These are phyloP conservation scores for Ernsta delagoae DNA, from an alignment of 2,888 invertebrate genomes.

Conservation along the genomic window DNA sequence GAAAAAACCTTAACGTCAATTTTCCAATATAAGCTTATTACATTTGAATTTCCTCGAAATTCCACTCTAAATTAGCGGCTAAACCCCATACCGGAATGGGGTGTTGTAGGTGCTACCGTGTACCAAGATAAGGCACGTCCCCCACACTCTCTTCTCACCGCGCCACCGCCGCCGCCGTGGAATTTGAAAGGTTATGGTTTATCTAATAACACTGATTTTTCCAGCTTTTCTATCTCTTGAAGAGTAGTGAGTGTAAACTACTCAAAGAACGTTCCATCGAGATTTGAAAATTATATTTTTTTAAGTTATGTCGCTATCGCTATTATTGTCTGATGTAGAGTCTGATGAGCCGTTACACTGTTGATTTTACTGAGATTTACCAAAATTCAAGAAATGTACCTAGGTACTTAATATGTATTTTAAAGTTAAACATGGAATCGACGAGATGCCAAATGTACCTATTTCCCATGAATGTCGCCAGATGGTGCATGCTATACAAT, in stretches of 20 bases:
- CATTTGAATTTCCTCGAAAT: background rate
- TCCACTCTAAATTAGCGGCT: background rate
- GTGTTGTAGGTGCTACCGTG: background rate
- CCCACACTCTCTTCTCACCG: background rate
- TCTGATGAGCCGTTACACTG: no score
- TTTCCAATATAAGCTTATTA: background rate
- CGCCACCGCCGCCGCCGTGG: background rate
- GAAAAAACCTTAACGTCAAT: no score
- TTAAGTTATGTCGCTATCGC: no score
- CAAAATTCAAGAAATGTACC: no score
- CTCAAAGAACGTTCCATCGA: background rate
- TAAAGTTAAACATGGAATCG: no score
- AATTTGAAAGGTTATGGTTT: conserved; percentile 2
- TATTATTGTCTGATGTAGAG: no score
- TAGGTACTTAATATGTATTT: no score
- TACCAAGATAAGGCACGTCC: conserved; percentile 7
- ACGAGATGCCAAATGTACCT: no score
- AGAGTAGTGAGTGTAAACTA: background rate
- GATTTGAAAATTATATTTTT: no score
- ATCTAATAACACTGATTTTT: conserved; percentile 5
- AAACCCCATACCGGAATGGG: background rate
- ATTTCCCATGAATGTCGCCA: no score
- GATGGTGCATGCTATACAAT: no score
- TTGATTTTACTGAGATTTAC: no score
- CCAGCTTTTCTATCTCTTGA: background rate